Percentiles rank a stretch among this genome's conserved stretches.
These are phyloP conservation scores for Drosophila affinis DNA, from an alignment of 2,888 invertebrate genomes.

Conservation along the genomic window DNA sequence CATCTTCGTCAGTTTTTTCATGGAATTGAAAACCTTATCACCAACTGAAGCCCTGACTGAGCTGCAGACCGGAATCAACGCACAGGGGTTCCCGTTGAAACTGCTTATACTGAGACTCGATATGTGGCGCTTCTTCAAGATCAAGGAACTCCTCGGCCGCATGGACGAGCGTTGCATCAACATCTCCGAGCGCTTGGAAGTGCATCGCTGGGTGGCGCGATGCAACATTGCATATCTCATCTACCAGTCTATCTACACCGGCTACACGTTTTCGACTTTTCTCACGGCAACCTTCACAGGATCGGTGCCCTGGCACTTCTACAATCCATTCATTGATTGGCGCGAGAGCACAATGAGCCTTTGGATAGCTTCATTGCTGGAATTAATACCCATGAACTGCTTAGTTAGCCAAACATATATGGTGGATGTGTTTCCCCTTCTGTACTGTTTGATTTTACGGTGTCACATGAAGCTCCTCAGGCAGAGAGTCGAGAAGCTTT, in stretches of 20 bases:
- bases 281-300: constrained; percentile 17
- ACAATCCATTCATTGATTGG: constrained; percentile 54
- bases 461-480: constrained; percentile 16
- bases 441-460: constrained; percentile 18
- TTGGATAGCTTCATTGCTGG: constrained; percentile 31
- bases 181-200: constrained; percentile 25
- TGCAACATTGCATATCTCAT: constrained; percentile 45
- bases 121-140: constrained; percentile 2
- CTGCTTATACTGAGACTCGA: constrained; percentile 16
- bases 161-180: constrained; percentile 35
- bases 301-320: constrained; percentile 42
- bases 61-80: constrained; percentile 43
- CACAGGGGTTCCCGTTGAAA: constrained; percentile 33
- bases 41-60: constrained; percentile 58
- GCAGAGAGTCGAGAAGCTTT: constrained; percentile 14
- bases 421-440: constrained; percentile 36
- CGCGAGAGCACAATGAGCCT: constrained; percentile 10
- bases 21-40: constrained; percentile 42
- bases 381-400: constrained; percentile 24
- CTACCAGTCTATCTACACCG: constrained; percentile 24
- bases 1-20: constrained; percentile 25
- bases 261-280: constrained; percentile 25
- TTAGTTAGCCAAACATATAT: constrained; percentile 24
- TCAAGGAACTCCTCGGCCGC: constrained; percentile 15
- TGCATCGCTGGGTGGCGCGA: constrained; percentile 33